Conservation (phyloP, 2,113 vertebrate genomes). For the Girardinichthys multiradiatus region DNA sequence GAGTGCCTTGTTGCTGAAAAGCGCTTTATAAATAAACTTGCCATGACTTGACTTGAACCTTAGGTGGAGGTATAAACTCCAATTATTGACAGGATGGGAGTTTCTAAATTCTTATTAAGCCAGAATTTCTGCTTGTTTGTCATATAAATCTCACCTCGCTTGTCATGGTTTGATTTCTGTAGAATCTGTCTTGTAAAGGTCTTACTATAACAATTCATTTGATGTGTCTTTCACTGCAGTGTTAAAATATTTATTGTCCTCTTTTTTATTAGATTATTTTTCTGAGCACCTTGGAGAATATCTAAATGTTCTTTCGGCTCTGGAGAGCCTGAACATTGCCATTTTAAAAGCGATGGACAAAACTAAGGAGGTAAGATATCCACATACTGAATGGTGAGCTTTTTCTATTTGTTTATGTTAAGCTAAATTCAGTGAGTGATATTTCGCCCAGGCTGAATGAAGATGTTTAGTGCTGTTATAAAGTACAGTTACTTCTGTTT, state of each 20-base stretch:
- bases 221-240: neutral
- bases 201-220: slow-evolving; percentile 6
- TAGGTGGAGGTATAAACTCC: too few relatives aligned
- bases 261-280: slow-evolving; percentile 87
- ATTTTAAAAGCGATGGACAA: slow-evolving; percentile 96
- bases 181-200: neutral
- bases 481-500: neutral
- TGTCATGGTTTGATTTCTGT: slow-evolving; percentile 11
- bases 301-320: slow-evolving; percentile 88
- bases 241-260: slow-evolving; percentile 26
- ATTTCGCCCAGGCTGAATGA: neutral
- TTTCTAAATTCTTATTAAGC: neutral
- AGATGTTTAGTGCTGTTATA: neutral
- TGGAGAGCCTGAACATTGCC: slow-evolving; percentile 90
- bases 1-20: too few relatives aligned
- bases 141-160: neutral
- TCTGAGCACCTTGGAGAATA: slow-evolving; percentile 92
- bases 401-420: neutral
- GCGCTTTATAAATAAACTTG: too few relatives aligned
- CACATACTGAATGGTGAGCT: neutral
- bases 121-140: neutral
- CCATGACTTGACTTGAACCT: too few relatives aligned
- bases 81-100: too few relatives aligned
- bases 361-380: slow-evolving; percentile 89
- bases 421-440: neutral